Conservation (phyloP, 1,140 invertebrate genomes). For the Leucophenga varia region DNA sequence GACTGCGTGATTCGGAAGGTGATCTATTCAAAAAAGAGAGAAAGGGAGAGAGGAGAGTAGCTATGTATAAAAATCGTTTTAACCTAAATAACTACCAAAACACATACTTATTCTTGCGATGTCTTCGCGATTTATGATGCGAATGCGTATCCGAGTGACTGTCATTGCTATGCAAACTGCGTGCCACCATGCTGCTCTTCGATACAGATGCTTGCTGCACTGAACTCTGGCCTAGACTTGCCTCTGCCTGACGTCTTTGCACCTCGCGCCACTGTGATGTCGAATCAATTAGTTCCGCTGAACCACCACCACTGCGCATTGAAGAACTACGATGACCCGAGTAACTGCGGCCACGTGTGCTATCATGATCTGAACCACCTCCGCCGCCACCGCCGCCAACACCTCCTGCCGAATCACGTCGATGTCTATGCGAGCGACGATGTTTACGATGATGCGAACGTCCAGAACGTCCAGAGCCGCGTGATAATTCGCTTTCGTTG, state of each 20-base stretch:
- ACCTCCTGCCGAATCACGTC: conserved; percentile 56
- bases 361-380: conserved; percentile 62
- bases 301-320: conserved; percentile 47
- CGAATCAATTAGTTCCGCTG: conserved; percentile 79
- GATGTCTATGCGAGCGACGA: conserved; percentile 65
- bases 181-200: conserved; percentile 59
- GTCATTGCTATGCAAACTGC: conserved; percentile 58
- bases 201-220: conserved; percentile 70
- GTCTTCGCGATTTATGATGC: conserved; percentile 59
- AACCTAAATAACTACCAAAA: too few relatives aligned
- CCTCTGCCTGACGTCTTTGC: conserved; percentile 70
- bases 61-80: too few relatives aligned
- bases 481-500: conserved; percentile 84
- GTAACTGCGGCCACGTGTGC: conserved; percentile 55
- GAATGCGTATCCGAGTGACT: conserved; percentile 59
- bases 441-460: conserved; percentile 64
- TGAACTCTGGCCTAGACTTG: conserved; percentile 57
- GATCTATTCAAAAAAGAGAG: conserved; percentile 56
- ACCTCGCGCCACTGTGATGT: conserved; percentile 85
- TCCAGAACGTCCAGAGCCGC: conserved; percentile 75
- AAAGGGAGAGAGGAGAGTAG: neutral
- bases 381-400: neutral
- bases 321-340: conserved; percentile 55
- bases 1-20: conserved; percentile 64
- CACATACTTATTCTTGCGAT: conserved; percentile 67